Conservation (phyloP, 2,888 invertebrate species). For the Drosophila kambysellisi region DNA sequence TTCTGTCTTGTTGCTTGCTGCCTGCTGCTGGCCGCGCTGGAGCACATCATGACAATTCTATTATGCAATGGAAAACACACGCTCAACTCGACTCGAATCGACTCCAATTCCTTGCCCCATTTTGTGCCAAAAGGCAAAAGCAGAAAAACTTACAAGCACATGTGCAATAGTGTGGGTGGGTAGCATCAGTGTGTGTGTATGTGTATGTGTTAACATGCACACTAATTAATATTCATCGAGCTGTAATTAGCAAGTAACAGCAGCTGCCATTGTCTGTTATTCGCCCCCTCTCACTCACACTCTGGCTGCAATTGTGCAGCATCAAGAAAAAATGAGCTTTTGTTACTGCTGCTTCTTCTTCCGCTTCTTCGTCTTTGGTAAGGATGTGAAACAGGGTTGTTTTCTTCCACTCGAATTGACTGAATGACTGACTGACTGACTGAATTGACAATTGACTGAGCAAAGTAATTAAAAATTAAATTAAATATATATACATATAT, state of each 20-base stretch:
- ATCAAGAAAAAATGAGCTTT: constrained; percentile 14
- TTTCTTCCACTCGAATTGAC: constrained; percentile 1
- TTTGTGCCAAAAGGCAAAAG: constrained; percentile 43
- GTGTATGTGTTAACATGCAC: constrained; percentile 30
- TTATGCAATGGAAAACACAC: constrained; percentile 57
- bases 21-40: constrained; percentile 56
- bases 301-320: constrained; percentile 26
- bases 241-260: constrained; percentile 68
- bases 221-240: constrained; percentile 74
- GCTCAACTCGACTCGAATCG: constrained; percentile 3
- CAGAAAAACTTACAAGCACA: constrained; percentile 22
- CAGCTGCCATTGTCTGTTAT: constrained; percentile 11
- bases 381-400: constrained; percentile 7
- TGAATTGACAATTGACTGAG: not conserved
- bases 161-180: constrained; percentile 4
- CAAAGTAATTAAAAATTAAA: constrained; percentile 71
- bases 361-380: not conserved
- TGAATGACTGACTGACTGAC: constrained; percentile 8
- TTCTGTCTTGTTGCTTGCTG: constrained; percentile 36
- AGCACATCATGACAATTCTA: constrained; percentile 68
- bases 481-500: constrained; percentile 45
- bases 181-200: not conserved
- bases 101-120: not conserved
- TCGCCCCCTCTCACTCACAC: not conserved
- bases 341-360: not conserved